These are phyloP conservation scores for Macaria notata DNA, from an alignment of 2,888 invertebrate species.

Conservation along the genomic window DNA sequence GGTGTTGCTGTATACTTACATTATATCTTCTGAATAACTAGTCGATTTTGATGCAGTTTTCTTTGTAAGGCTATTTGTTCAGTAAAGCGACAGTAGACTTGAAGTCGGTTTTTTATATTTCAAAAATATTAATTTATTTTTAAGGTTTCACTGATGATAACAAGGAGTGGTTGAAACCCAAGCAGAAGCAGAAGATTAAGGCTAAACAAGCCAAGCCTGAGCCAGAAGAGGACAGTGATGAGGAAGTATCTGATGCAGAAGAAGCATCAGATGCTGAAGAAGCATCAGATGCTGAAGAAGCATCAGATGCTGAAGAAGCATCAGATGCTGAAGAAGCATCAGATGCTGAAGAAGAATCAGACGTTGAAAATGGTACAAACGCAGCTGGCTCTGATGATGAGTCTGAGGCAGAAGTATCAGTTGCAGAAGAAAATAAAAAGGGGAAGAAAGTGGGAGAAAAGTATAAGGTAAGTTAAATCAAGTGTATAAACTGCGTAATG, in stretches of 20 bases:
- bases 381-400: slow-evolving; percentile 37
- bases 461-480: slow-evolving; percentile 56
- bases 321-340: slow-evolving; percentile 40
- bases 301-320: slow-evolving; percentile 36
- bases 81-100: no score
- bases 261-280: slow-evolving; percentile 36
- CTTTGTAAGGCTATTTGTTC: no score
- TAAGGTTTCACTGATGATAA: slow-evolving; percentile 87
- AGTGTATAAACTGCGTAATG: no score
- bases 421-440: slow-evolving; percentile 39
- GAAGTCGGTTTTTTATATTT: no score
- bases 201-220: slow-evolving; percentile 37
- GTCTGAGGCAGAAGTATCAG: slow-evolving; percentile 33
- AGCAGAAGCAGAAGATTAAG: slow-evolving; percentile 67
- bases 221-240: slow-evolving; percentile 51
- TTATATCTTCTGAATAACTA: no score
- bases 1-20: no score
- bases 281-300: slow-evolving; percentile 16
- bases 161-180: slow-evolving; percentile 86
- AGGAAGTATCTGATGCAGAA: slow-evolving; percentile 47
- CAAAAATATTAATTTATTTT: no score
- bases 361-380: neutral
- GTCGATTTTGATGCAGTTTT: no score
- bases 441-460: slow-evolving; percentile 56
- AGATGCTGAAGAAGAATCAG: slow-evolving; percentile 38